Percentiles rank a stretch among this genome's conserved stretches.
These are phyloP conservation scores for Bombus vancouverensis DNA, from an alignment of 1,140 invertebrate genomes.

Conservation along the genomic window DNA sequence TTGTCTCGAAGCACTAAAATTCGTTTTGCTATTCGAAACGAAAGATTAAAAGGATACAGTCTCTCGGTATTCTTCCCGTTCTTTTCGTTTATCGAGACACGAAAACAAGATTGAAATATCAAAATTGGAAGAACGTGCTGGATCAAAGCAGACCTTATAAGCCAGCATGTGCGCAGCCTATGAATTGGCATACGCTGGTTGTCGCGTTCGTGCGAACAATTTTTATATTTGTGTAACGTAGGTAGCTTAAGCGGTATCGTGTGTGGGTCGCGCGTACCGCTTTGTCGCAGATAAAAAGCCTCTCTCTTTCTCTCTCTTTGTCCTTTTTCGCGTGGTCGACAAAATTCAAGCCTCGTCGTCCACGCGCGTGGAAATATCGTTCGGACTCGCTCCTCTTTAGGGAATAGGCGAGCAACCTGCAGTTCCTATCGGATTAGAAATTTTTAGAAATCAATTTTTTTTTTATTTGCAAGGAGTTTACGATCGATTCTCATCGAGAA, in stretches of 20 bases:
- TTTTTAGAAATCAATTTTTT: not conserved
- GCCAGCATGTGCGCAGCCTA: not conserved
- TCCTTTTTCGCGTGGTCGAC: constrained; percentile 50
- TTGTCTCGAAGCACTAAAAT: too few relatives aligned
- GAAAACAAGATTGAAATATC: not conserved
- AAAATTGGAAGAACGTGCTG: not conserved
- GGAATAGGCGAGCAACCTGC: not conserved
- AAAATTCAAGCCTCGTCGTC: constrained; percentile 35
- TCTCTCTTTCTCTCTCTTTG: constrained; percentile 2
- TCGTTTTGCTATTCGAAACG: too few relatives aligned
- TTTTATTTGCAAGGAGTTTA: too few relatives aligned
- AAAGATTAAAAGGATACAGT: too few relatives aligned
- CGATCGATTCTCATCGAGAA: too few relatives aligned
- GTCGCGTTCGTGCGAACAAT: constrained; percentile 17
- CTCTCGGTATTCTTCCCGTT: too few relatives aligned
- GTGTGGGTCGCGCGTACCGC: constrained; percentile 30
- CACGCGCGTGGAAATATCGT: not conserved
- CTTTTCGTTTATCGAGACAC: not conserved
- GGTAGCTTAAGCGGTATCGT: constrained; percentile 11
- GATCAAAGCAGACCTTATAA: not conserved
- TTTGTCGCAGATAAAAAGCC: constrained; percentile 27
- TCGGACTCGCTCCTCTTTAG: constrained; percentile 34
- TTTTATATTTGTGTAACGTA: constrained; percentile 44
- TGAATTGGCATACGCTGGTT: not conserved
- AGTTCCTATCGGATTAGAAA: not conserved